These are phyloP conservation scores for Girardinichthys multiradiatus DNA, from an alignment of 2,113 vertebrate genomes.

Conservation along the genomic window DNA sequence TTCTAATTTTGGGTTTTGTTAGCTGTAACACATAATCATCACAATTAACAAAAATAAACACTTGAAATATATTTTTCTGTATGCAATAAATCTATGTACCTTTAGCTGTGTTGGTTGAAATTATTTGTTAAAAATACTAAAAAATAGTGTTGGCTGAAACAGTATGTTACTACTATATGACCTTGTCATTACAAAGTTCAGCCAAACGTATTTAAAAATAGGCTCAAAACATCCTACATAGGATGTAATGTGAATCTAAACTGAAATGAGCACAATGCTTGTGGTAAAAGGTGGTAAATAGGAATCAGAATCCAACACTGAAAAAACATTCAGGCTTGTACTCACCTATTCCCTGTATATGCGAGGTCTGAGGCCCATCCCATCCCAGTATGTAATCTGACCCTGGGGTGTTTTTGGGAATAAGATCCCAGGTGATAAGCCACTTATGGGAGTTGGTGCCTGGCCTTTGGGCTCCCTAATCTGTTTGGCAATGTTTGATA, in stretches of 20 bases:
- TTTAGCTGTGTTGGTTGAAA: too few species aligned
- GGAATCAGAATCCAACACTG: neutral
- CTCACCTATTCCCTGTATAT: neutral
- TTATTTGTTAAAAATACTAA: too few species aligned
- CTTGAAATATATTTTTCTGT: too few species aligned
- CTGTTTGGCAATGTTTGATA: constrained; percentile 57
- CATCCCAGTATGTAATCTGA: constrained; percentile 32
- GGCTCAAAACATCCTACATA: neutral
- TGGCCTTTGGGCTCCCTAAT: constrained; percentile 62
- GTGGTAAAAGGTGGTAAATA: neutral
- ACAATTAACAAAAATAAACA: too few species aligned
- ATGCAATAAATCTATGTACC: too few species aligned
- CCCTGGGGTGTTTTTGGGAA: constrained; percentile 44
- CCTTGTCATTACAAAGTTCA: too few species aligned
- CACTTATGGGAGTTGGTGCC: constrained; percentile 50
- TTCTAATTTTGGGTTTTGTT: too few species aligned
- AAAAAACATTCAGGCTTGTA: neutral
- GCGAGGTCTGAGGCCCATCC: constrained; percentile 22
- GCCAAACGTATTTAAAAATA: neutral
- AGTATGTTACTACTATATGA: too few species aligned
- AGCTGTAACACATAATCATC: too few species aligned
- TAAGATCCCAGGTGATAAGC: constrained; percentile 70
- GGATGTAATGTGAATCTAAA: neutral
- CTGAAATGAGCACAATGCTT: neutral
- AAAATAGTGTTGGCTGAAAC: too few species aligned